Base-by-base conservation (phyloP, 2,888 invertebrate species). In the Scaptomyza reducta region DNA sequence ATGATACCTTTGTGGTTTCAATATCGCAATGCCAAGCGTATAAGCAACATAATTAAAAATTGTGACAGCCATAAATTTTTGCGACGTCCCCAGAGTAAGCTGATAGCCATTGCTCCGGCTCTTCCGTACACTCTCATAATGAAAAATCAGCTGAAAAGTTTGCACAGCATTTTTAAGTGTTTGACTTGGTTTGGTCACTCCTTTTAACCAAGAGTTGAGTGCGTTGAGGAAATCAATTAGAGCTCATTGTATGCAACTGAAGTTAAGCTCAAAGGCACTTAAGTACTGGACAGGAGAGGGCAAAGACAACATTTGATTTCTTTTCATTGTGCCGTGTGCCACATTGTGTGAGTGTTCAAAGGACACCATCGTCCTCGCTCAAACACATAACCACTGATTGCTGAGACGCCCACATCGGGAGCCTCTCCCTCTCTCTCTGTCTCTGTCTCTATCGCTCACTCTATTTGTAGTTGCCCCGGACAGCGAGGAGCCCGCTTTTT, bases 1-100 rank as follows among this genome's bases (percentile, higher is more conserved):
- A 86, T 71, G 86, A 80, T 86, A 86, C 82, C 82, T 86, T 83
- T 86, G 82, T 80, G 82, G 82, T 86, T 83, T 86, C 71, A 80
- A 78, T 86, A 86, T 82, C 70, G 77, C 77, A 79, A 82, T 72
- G 79, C 60, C 68, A 73, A 72, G 62, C 63, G 73, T 60, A 41
- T 49, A 54, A 63, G 80, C 82, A 81, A 82, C 81, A 81, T 86
- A 83, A 83, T 83, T 83, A 83, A 86, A 83, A 83, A 86, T 83
- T 83, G 83, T 80, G 86, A 83, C 82, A 86, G 87, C 76, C 84
- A 82, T 82, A 82, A 83, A 82, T 82, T 82, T 42, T 18, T 25
- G 33, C 46, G 41, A 29, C 29, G 46, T 40, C 40, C 40, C 40
- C 16, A 10, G 25, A 42, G 68, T 41, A 40, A 31, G 18, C 41